Conservation (phyloP, 1,140 invertebrate genomes). For the Plectus sambesii region DNA sequence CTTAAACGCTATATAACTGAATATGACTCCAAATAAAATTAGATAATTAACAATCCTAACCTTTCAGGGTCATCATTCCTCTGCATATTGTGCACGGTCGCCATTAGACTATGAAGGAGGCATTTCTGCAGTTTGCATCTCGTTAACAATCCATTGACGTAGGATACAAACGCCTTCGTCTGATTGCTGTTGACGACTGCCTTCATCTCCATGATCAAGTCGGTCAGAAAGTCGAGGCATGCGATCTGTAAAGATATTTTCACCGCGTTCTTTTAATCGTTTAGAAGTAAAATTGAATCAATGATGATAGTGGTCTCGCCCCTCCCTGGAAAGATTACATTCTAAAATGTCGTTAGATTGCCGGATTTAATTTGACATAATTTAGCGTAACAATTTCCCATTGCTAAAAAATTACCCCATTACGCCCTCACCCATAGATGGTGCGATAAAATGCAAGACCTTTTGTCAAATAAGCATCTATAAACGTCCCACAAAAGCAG, state of each 20-base stretch:
- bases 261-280: constrained; percentile 4
- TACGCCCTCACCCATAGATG: too few relatives aligned
- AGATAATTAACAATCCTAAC: constrained; percentile 21
- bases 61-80: constrained; percentile 26
- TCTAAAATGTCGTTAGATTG: too few relatives aligned
- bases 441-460: too few relatives aligned
- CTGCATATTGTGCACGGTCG: constrained; percentile 60
- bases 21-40: too few relatives aligned
- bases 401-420: too few relatives aligned
- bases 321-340: too few relatives aligned
- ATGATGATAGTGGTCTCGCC: too few relatives aligned
- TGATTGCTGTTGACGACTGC: constrained; percentile 64
- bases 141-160: constrained; percentile 65
- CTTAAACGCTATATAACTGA: too few relatives aligned
- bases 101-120: constrained; percentile 68
- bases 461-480: too few relatives aligned
- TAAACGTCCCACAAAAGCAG: background rate
- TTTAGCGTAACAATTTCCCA: too few relatives aligned
- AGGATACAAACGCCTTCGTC: constrained; percentile 67
- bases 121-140: constrained; percentile 78
- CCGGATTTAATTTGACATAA: too few relatives aligned
- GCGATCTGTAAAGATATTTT: constrained; percentile 34
- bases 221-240: constrained; percentile 62
- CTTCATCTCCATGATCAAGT: constrained; percentile 65
- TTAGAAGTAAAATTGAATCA: too few relatives aligned